Base-by-base conservation (phyloP, 2,113 vertebrate genomes). In the Siniperca knerii region DNA sequence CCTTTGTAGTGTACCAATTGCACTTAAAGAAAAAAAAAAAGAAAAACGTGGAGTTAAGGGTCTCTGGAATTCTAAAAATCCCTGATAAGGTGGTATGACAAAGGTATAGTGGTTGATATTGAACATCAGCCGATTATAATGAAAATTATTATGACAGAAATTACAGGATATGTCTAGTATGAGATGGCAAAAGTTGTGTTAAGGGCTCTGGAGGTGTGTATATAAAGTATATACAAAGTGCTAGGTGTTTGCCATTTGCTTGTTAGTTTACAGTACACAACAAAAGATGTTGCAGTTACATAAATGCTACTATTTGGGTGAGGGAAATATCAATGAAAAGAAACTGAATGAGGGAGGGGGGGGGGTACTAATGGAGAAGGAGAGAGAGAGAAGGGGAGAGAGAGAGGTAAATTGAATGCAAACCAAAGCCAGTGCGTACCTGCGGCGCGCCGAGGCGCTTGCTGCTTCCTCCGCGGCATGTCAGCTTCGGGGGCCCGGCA, bases 381-480 rank as follows among this genome's bases (percentile, higher is more conserved):
- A 1, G 20, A 29, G 73, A 9, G 16, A 23, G 66, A 25, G 44
- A 46, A 6, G 64, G 52, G 20, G 52, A 35, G 23, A 64, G 55
- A 50, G n/a, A 69, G 61, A 35, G 62, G 58, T 42, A 50, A 60
- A 73, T 61, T 20, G 40, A 71, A 78, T 66, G 75, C 37, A 79
- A 89, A 85, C 64, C 44, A 57, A 86, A 93, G 84, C 87, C 87
- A 81, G 85, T 90, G 93, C 82, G 95, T 99, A 99, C 98, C 98
- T 98, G 97, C 94, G 94, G 97, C 97, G 96, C 97, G 98, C 96
- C 98, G 96, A 90, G 98, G 98, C 96, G 97, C 98, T 93, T 99
- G 97, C 97, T 99, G 98, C 96, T 99, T 99, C 97, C 98, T 98
- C 96, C 98, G 96, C 96, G 98, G 98, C 98, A 99, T 99, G 95